Base-by-base conservation (phyloP, 2,888 invertebrate genomes). In the Parelbella ahira region DNA sequence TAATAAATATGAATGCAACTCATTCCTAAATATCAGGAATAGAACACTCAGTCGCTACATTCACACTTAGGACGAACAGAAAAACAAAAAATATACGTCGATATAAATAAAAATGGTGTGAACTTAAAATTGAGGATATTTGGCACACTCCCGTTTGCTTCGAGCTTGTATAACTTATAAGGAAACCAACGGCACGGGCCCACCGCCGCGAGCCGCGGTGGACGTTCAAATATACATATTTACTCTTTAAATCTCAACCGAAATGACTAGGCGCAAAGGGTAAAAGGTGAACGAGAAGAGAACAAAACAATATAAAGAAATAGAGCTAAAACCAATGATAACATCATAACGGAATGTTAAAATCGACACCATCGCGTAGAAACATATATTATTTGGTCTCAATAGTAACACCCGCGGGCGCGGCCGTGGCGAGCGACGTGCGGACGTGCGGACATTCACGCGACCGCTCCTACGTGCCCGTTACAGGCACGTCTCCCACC, bases 21-120 rank as follows among this genome's bases (percentile, higher is more conserved):
- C 66, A 79, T 77, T 83, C 87, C 88, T 86, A 87, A 88, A 88
- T 88, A 87, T 82, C 88, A 88, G 88, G 86, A 87, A 84, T 80
- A 72, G 49, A 69, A 81, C 88, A 84, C 88, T 61, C 81, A 81
- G 86, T 81, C 65, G 86, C 81, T 78, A 81, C 88, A 88, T 82
- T 72, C 87, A 87, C 81, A 80, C 80, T 77, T 73, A 75, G 76
- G 70, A 73, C 75, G 59, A 60, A 54, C 47, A 15, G 2, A 15
- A 15, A 15, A 3, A 15, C 15, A 15, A 15, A 15, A 53, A 69
- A 68, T 70, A 70, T 73, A 73, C n/a, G n/a, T n/a, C n/a, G n/a
- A n/a, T n/a, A n/a, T n/a, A n/a, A n/a, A 74, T 80, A 72, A 81
- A 76, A 56, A 53, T 63, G 63, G 75, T 72, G 74, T 77, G 75